Evolutionary conservation across 2,113 vertebrate species (phyloP).

Genomic region (Campylomormyrus tamandua): DNA sequence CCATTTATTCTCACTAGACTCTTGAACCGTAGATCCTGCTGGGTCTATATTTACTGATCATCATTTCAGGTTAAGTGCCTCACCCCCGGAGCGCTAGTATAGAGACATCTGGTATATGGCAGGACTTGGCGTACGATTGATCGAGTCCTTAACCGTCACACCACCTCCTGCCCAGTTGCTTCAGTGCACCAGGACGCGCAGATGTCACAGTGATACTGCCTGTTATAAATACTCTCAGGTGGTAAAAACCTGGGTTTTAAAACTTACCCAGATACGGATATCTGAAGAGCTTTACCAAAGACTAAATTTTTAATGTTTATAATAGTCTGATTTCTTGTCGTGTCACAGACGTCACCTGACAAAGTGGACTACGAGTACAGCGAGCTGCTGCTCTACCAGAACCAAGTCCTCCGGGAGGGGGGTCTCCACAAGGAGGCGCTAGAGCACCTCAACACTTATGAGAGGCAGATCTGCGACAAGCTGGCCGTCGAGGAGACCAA

Average conservation of each 20-base stretch:
- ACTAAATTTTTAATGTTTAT: background rate
- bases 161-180: background rate
- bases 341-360: conserved; percentile 84
- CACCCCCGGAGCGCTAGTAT: background rate
- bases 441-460: conserved; percentile 88
- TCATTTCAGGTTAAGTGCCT: background rate
- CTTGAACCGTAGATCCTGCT: background rate
- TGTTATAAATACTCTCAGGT: background rate
- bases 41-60: background rate
- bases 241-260: background rate
- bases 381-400: conserved; percentile 96
- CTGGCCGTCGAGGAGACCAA: conserved; percentile 93
- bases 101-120: background rate
- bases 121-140: background rate
- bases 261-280: background rate
- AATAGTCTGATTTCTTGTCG: conserved; percentile 20
- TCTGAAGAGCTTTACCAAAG: background rate
- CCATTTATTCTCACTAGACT: background rate
- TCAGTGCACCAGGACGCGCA: background rate
- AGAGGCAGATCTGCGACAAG: conserved; percentile 98
- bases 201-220: background rate
- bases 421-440: conserved; percentile 89
- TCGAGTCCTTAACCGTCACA: background rate
- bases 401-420: conserved; percentile 92
- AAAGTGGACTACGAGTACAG: conserved; percentile 99